Evolutionary conservation across 2,797 vertebrate species (phyloP), one percentile per base, ranked within the genome.

Genomic region (Lithobates pipiens): DNA sequence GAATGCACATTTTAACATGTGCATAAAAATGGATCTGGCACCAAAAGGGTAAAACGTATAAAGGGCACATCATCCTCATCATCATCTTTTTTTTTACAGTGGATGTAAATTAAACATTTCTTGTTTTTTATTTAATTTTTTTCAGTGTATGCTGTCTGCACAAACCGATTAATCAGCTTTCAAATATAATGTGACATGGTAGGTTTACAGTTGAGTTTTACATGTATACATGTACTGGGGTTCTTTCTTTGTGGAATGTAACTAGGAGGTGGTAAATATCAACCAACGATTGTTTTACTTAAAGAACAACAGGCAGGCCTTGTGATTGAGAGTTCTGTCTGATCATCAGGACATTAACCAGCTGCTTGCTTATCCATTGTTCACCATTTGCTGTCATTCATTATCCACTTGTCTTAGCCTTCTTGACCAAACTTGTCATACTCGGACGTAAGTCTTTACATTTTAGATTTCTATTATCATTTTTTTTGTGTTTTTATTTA

Each of bases 351-450:
- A 80, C 67, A 71, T 36, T 80, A 70, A 80, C 27, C 78, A 80
- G 44, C 78, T 80, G 67, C 42, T 80, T 25, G 10, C 67, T 80
- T 80, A 54, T 79, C 61, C 42, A 54, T 57, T 79, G 77, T 71
- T 80, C 65, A 80, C 78, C 44, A 80, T 80, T 80, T 71, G 67
- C 27, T 50, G 50, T 50, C 67, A 79, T 79, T 50, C 78, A 71
- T 44, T 80, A 71, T 80, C 78, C 67, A 80, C 67, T 70, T 67
- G 76, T 67, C 61, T 25, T 65, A 63, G 34, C 57, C 36, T 25
- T 80, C 67, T 15, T 34, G 27, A 80, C 27, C 32, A 54, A 54
- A 71, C 44, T 80, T 70, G 42, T 44, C 54, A 42, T 8, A 23
- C 29, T 71, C 13, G 21, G 67, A 54, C 44, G 50, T 11, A 54